Base-by-base conservation (phyloP, 1,140 invertebrate species). In the Drosophila tani region DNA sequence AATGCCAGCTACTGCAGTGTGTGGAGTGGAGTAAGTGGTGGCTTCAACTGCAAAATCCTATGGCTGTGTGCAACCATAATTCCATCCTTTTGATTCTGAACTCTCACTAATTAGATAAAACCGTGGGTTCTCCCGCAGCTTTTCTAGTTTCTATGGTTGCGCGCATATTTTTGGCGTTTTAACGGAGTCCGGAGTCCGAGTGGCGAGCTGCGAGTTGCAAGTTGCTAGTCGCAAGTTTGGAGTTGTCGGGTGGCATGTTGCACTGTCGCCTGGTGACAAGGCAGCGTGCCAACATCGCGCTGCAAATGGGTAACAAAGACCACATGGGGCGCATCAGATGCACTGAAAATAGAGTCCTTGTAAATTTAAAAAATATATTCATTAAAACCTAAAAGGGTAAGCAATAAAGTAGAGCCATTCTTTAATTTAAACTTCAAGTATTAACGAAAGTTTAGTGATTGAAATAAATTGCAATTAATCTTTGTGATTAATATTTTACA, bases 91-190 rank as follows among this genome's bases (percentile, higher is more conserved):
- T 58, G 73, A 57, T 55, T 77, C 55, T 43, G 49, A 38, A 43
- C 41, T 51, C 27, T 29, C 55, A 57, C 60, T 77, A 76, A 76
- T 76, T 76, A 68, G 75, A 68, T 59, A 56, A 75, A 60, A 49
- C 55, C 43, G 29, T 46, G 24, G 56, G 29, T 21, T 43, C 46
- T 41, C 43, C 35, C 35, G 35, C 41, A 40, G 40, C 29, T 67
- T 69, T 60, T 35, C 40, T 32, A 62, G 75, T 70, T 78, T 56
- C 51, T 78, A 57, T 63, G 63, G 75, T 77, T 68, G 56, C 40
- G 24, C 17, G 74, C 46, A 57, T 75, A 55, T 64, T 49, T 75
- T 59, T 74, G 40, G 38, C 62, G 46, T 19, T 74, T 75, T 55
- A 51, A n/a, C 55, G 46, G 27, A 49, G 63, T 43, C 38, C 55